Percentiles rank a stretch among this genome's conserved stretches.
These are phyloP conservation scores for Meleagris gallopavo DNA, from an alignment of 2,113 vertebrate species.

Conservation along the genomic window DNA sequence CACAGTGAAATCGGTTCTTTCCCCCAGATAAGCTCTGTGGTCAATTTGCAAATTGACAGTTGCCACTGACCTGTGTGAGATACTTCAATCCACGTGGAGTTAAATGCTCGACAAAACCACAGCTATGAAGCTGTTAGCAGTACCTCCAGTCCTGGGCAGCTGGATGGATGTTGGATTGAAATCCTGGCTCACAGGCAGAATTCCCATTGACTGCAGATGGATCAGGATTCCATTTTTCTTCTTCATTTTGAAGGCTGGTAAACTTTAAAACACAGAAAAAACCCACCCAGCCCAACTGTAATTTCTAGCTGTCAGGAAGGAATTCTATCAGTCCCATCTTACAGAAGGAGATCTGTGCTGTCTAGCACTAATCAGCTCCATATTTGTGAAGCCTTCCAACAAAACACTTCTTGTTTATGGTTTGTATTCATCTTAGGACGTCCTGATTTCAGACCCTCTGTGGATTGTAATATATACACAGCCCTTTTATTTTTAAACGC, in stretches of 20 bases:
- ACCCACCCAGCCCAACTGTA: background rate
- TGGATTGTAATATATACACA: slow-evolving; percentile 54
- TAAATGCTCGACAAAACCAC: background rate
- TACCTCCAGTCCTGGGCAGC: background rate
- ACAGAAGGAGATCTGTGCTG: slow-evolving; percentile 46
- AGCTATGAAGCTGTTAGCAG: background rate
- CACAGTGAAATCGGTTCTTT: background rate
- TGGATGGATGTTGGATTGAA: background rate
- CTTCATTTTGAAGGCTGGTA: slow-evolving; percentile 17
- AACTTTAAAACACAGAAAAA: background rate
- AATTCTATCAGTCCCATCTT: slow-evolving; percentile 46
- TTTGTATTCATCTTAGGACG: slow-evolving; percentile 39
- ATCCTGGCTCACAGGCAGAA: background rate
- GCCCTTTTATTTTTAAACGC: slow-evolving; percentile 53
- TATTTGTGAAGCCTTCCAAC: slow-evolving; percentile 53
- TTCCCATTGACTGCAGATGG: background rate
- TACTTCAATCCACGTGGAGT: background rate
- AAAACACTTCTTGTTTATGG: slow-evolving; percentile 60
- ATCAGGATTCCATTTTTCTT: slow-evolving; percentile 14
- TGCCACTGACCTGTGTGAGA: slow-evolving; percentile 33
- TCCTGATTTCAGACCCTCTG: slow-evolving; percentile 56
- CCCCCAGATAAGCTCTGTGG: background rate
- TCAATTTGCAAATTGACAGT: slow-evolving; percentile 26
- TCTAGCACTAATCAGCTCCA: slow-evolving; percentile 63
- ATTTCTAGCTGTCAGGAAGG: slow-evolving; percentile 54